Evolutionary conservation across 2,888 invertebrate genomes (phyloP), one percentile per base, ranked within the genome.

Genomic region (Pycnomerus fuliginosus): DNA sequence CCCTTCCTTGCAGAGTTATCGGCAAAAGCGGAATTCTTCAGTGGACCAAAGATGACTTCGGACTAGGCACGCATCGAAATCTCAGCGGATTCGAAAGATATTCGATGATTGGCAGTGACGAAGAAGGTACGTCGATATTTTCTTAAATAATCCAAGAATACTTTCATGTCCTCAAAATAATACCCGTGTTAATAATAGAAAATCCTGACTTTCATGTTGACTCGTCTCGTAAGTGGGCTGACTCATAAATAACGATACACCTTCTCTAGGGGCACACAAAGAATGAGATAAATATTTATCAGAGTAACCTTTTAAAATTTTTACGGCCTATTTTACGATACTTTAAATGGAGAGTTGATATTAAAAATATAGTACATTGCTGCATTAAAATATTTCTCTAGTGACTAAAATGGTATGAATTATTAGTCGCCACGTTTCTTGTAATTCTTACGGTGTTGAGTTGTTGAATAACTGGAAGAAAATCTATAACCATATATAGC

Each of bases 21-120:
- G 84, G 88, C 66, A 91, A 93, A 70, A 82, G 81, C 28, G 97
- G 97, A 1, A 84, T 86, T 37, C 79, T 97, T 37, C 97, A 97
- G 71, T 98, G 98, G 98, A 96, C 96, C 43, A 91, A 93, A 67
- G 94, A 96, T 65, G 95, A 93, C 67, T 97, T 96, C 65, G 97
- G 95, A 0, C 79, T 98, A 17, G 97, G 97, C 1, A 84, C 89
- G 1, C 90, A 94, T 65, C 79, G 96, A 53, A 88, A 91, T 61
- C 78, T 97, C 44, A 89, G 90, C 46, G 93, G 92, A 23, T 97
- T 90, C 73, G 91, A 93, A 48, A 80, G 97, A 44, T 97, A 97
- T 74, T 83, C 87, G 53, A 97, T 98, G 96, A 87, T 95, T 54
- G 97, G 97, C 28, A 92, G 89, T 64, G 92, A 94, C 67, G 92